Evolutionary conservation across 2,113 vertebrate genomes (phyloP).

Genomic region (Camelus dromedarius): DNA sequence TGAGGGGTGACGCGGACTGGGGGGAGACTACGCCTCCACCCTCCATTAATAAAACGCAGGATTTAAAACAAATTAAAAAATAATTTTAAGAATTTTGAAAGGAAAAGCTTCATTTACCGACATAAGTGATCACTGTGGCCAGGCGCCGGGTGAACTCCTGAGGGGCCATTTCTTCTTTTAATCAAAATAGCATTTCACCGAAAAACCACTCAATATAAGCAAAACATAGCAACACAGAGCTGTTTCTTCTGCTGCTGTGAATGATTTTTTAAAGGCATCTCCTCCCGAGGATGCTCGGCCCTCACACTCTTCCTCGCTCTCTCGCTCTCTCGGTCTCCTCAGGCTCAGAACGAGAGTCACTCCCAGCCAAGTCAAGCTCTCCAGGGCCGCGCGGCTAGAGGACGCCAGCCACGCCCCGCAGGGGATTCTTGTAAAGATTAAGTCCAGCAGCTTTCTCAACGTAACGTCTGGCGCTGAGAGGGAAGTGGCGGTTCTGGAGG

Average conservation of each 20-base stretch:
- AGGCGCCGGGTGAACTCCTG: slow-evolving; percentile 94
- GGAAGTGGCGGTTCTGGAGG: background rate
- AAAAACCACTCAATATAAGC: slow-evolving; percentile 79
- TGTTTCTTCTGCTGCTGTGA: background rate
- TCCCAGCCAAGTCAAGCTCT: background rate
- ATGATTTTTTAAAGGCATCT: slow-evolving; percentile 56
- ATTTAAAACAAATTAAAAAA: no score
- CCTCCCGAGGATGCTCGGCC: slow-evolving; percentile 51
- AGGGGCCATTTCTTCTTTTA: slow-evolving; percentile 95
- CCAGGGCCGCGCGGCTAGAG: background rate
- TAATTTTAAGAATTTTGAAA: no score
- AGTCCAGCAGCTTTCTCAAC: background rate
- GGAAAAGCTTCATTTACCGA: slow-evolving; percentile 90
- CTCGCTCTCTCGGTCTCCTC: background rate
- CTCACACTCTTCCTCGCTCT: slow-evolving; percentile 5
- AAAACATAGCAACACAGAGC: background rate
- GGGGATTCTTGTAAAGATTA: background rate
- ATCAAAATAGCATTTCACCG: slow-evolving; percentile 94
- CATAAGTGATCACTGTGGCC: slow-evolving; percentile 95
- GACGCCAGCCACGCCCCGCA: background rate
- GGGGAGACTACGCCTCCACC: background rate
- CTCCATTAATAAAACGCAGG: background rate
- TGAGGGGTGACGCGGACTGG: background rate
- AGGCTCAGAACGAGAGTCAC: background rate
- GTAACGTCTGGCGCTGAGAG: background rate